Percentiles rank a stretch among this genome's conserved stretches.
These are phyloP conservation scores for Bathynomus jamesi DNA, from an alignment of 1,140 invertebrate species.

Conservation along the genomic window DNA sequence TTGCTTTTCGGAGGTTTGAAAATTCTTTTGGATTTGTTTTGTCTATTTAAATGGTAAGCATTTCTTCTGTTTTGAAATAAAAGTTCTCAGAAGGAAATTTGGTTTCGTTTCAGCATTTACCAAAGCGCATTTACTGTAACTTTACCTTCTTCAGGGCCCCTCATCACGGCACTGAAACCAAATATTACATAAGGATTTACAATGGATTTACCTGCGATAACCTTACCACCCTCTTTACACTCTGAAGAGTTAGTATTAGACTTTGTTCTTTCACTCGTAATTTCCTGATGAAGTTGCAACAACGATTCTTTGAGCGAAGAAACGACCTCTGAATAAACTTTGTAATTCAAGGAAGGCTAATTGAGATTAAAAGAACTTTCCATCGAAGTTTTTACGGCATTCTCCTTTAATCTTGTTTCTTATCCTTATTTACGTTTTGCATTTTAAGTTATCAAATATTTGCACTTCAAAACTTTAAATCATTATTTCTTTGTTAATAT, in stretches of 20 bases:
- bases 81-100: not conserved
- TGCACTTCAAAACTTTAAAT: not conserved
- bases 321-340: not conserved
- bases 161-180: not conserved
- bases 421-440: not conserved
- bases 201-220: not conserved
- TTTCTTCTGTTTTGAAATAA: too few relatives aligned
- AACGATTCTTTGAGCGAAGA: not conserved
- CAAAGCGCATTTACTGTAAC: not conserved
- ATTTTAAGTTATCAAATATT: not conserved
- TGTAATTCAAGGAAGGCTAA: not conserved
- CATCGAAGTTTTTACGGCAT: not conserved
- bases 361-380: not conserved
- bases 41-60: too few relatives aligned
- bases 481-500: not conserved
- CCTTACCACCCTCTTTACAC: not conserved
- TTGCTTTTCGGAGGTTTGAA: too few relatives aligned
- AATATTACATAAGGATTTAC: not conserved
- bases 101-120: not conserved
- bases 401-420: not conserved
- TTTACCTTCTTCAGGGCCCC: not conserved
- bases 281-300: not conserved
- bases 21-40: too few relatives aligned
- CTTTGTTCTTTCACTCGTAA: not conserved
- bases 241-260: too few relatives aligned